Base-by-base conservation (phyloP, 2,888 invertebrate genomes). In the Nephrotoma flavescens region DNA sequence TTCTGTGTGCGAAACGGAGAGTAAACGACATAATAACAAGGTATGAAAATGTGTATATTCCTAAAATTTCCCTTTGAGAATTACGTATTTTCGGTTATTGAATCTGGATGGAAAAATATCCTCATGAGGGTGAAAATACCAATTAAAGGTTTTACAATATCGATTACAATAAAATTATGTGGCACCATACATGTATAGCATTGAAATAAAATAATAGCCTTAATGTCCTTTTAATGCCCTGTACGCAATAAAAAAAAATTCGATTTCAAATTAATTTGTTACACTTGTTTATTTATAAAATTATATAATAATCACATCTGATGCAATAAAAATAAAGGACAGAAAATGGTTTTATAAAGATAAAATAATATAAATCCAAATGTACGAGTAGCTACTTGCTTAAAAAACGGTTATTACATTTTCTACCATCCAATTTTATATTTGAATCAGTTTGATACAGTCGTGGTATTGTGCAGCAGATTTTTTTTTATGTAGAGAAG, bases 141-240 rank as follows among this genome's bases (percentile, higher is more conserved):
- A 87, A 87, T 87, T 87, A 87, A 87, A 90, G 91, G 90, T 91
- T 91, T 91, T 91, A 71, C 91, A 91, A 91, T 91, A 91, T 91
- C 91, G 91, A 91, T 91, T 91, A 91, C 91, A 90, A 90, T 89
- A 89, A 89, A 89, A 90, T 90, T 91, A 84, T 42, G 84, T 84
- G 41, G 42, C 7, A n/a, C 84, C 42, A n/a, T 41, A 83, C 15
- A 12, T 15, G 0, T 84, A 31, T 1, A 52, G 47, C n/a, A n/a
- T 31, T 11, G 71, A 31, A 57, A 57, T 41, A 83, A 83, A 12
- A 84, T 42, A 31, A 84, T 84, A 84, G 42, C 42, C 41, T 84
- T 84, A 42, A 42, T 42, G 42, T 84, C 42, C 42, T 84, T 42
- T 84, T 84, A 84, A 42, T 84, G n/a, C 42, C 42, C 12, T 7